Conservation (phyloP, 2,888 invertebrate species). For the Griposia aprilina region DNA sequence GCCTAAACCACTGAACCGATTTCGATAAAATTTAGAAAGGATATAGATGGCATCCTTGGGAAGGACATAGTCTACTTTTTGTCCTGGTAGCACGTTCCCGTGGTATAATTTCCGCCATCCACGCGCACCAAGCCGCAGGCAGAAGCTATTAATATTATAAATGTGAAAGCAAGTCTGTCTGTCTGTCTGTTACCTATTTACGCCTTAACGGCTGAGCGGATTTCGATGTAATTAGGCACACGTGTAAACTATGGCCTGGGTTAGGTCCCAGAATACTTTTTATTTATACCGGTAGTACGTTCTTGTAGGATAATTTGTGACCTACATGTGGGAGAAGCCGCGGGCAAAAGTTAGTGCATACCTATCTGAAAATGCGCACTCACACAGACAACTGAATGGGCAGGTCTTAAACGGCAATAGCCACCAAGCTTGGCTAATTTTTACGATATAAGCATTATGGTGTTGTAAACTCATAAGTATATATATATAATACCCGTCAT, state of each 20-base stretch:
- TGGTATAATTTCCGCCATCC: no score
- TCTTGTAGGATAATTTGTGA: no score
- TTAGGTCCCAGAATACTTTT: not conserved
- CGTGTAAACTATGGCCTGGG: not conserved
- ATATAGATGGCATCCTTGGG: no score
- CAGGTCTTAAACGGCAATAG: not conserved
- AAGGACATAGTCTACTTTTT: no score
- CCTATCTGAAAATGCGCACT: not conserved
- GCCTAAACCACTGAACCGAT: not conserved
- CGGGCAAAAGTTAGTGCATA: not conserved
- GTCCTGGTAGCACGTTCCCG: no score
- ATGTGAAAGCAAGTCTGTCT: not conserved
- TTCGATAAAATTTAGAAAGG: not conserved
- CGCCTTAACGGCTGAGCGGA: not conserved
- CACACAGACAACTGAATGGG: not conserved
- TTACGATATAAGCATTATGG: not conserved
- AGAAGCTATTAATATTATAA: no score
- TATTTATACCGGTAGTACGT: no score
- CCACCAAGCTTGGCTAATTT: not conserved
- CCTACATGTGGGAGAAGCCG: not conserved
- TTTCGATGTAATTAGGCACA: not conserved
- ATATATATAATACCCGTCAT: no score
- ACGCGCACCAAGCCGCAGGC: no score
- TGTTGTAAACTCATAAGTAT: not conserved
- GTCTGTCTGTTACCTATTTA: not conserved